A percentile compares a stretch with the other conserved stretches of the same genome.
Evolutionary conservation across 2,888 invertebrate genomes (phyloP).

Genomic region (Orchesellides sinensis): DNA sequence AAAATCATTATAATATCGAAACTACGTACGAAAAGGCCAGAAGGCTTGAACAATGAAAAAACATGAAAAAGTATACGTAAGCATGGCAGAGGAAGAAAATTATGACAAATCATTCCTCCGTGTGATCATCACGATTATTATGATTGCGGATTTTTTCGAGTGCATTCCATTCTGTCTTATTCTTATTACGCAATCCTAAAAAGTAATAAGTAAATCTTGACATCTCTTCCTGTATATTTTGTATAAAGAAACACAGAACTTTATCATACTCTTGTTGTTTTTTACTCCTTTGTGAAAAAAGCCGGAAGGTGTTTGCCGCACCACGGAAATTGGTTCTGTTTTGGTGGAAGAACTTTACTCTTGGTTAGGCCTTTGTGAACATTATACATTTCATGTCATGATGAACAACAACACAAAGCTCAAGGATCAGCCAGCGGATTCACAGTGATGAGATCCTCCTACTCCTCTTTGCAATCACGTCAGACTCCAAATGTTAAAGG

Average conservation of each 20-base stretch:
- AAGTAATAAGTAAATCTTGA: too few species aligned
- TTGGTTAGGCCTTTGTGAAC: too few species aligned
- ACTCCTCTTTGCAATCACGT: not conserved
- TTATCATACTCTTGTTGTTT: too few species aligned
- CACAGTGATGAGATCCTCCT: slow-evolving; percentile 13
- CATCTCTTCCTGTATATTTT: too few species aligned
- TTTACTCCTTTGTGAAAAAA: not conserved
- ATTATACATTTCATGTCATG: not conserved
- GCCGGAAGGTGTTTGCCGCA: slow-evolving; percentile 48
- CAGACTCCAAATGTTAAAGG: too few species aligned
- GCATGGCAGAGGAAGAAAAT: slow-evolving; percentile 23
- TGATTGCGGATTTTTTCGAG: not conserved
- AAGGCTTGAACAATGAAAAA: not conserved
- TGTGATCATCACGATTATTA: slow-evolving; percentile 28
- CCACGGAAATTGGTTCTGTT: slow-evolving; percentile 39
- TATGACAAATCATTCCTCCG: slow-evolving; percentile 53
- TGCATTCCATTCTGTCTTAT: too few species aligned
- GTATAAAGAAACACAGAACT: too few species aligned
- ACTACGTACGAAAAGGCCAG: slow-evolving; percentile 19
- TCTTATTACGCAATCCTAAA: too few species aligned
- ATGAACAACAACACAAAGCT: not conserved
- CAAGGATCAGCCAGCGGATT: slow-evolving; percentile 1
- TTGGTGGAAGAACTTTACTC: too few species aligned
- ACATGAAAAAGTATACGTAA: not conserved
- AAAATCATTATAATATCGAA: not conserved